These are phyloP conservation scores for Pipistrellus pygmaeus DNA, from an alignment of 2,797 vertebrate species.

Conservation along the genomic window DNA sequence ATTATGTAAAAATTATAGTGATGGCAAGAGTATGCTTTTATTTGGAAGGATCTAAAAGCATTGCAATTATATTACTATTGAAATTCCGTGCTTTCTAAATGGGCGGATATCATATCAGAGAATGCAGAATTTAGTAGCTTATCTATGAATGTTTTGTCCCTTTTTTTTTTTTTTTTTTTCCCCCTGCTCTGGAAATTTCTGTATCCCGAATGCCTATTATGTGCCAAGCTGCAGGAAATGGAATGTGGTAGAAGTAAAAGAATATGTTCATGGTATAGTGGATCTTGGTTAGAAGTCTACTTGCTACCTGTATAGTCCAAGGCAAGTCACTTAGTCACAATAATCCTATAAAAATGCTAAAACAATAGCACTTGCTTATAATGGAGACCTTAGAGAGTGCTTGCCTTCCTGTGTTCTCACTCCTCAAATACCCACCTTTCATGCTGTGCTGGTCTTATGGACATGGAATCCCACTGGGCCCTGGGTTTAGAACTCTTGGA, in stretches of 20 bases:
- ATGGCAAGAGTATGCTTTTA: conserved; percentile 32
- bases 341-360: background rate
- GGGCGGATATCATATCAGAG: conserved; percentile 36
- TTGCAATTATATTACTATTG: background rate
- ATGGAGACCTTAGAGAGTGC: background rate
- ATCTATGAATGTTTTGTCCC: conserved; percentile 12
- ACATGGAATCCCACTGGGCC: background rate
- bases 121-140: background rate
- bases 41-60: conserved; percentile 27
- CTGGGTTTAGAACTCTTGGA: background rate
- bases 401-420: background rate
- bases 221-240: background rate
- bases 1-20: background rate
- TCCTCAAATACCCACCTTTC: background rate
- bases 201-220: background rate
- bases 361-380: background rate
- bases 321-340: background rate
- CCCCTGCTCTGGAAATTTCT: conserved; percentile 18
- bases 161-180: background rate
- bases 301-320: background rate
- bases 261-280: background rate
- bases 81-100: conserved; percentile 66
- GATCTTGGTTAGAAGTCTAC: conserved; percentile 1
- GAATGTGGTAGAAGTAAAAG: background rate
- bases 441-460: background rate